Percentiles rank a stretch among this genome's conserved stretches.
Conservation (phyloP, 2,888 invertebrate species). For the Prosopocoilus inquinatus region DNA sequence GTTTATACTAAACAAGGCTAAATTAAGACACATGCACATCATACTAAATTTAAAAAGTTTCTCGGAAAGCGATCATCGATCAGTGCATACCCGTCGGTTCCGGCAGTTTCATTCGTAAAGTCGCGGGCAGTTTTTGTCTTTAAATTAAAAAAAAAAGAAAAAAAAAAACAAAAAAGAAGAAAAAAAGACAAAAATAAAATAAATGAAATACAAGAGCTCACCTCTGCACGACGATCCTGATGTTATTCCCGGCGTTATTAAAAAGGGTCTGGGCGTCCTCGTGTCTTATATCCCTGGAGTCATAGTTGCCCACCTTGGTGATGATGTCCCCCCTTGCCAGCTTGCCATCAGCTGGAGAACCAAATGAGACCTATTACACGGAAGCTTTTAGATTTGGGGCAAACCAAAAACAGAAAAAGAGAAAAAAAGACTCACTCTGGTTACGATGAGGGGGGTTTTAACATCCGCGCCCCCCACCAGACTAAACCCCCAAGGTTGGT, state of each 20-base stretch:
- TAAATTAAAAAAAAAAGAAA: constrained; percentile 9
- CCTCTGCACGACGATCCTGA: constrained; percentile 83
- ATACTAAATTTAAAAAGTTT: not conserved
- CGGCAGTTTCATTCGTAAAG: constrained; percentile 11
- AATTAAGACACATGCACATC: not conserved
- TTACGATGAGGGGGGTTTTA: constrained; percentile 82
- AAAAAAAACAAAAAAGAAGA: not conserved
- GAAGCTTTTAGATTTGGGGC: constrained; percentile 7
- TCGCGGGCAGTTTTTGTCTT: constrained; percentile 7
- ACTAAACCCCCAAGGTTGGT: constrained; percentile 82
- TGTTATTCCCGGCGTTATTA: constrained; percentile 75
- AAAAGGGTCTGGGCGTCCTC: constrained; percentile 89
- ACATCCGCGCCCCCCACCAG: constrained; percentile 85
- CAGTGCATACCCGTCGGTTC: constrained; percentile 7
- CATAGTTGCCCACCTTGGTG: constrained; percentile 85
- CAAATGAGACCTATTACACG: constrained; percentile 77
- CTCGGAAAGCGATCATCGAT: not conserved
- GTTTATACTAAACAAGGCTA: not conserved
- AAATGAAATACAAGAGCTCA: constrained; percentile 43
- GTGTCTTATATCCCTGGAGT: constrained; percentile 82
- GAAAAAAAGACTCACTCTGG: constrained; percentile 67
- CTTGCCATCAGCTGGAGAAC: constrained; percentile 81
- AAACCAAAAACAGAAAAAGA: constrained; percentile 1
- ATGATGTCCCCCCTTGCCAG: constrained; percentile 88
- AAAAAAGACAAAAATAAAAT: not conserved